Base-by-base conservation (phyloP, 2,113 vertebrate species). In the Chionodraco myersi region DNA sequence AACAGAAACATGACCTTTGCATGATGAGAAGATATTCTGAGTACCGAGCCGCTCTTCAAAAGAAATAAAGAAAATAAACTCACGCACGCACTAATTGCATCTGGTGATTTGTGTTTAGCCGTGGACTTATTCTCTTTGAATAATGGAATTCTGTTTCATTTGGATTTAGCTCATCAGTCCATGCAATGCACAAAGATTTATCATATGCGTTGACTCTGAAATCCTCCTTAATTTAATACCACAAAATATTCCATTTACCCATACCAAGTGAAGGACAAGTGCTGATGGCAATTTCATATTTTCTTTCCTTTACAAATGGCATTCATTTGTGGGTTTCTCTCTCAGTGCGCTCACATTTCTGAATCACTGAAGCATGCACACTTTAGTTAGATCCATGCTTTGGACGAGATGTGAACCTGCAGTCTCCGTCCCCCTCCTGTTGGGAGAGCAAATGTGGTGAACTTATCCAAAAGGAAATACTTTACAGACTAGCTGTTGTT, bases 211-310 rank as follows among this genome's bases (percentile, higher is more conserved):
- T 68, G 66, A 74, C 65, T 74, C 64, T 72, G 34, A 79, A 83
- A 36, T 64, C 85, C 52, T 65, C 60, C 48, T 79, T 75, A 78
- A 77, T 83, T 84, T 80, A 82, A 85, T 82, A 76, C 62, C 67
- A 41, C 26, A 77, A 57, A 78, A 64, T 87, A 77, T 82, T 88
- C 67, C 71, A 84, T 90, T 85, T 82, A 84, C 67, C 72, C 77
- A 23, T 44, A 62, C 56, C 0, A 3, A 71, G 67, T 68, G 59
- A 89, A 85, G 88, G 80, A 77, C 85, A 87, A 82, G 48, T 71
- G 80, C 79, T 81, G 65, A 77, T 78, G 60, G 81, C 45, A 84
- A 75, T 85, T 86, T 75, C 62, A 58, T 23, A 18, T 61, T 80
- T 84, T 80, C 63, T 4, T 8, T 5, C 4, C 18, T 4, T 74